phyloP scores from a whole-genome alignment of 2,797 vertebrate species.

The Oreochromis mossambicus region DNA sequence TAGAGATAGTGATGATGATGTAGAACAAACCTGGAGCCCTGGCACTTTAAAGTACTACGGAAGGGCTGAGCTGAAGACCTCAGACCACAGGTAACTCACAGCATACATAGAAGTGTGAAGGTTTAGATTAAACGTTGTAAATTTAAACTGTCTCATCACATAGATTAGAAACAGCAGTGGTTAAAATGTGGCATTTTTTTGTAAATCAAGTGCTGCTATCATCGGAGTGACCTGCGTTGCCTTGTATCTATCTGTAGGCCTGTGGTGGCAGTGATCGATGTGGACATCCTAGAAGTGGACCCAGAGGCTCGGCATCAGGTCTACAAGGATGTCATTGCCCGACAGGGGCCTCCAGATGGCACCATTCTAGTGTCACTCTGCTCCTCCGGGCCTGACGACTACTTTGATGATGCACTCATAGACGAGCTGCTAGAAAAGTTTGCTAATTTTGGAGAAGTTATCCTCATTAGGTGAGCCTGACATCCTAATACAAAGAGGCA shows the following conservation, averaged over 20 bases:
- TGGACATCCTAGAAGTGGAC: constrained; percentile 95
- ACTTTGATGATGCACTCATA: constrained; percentile 89
- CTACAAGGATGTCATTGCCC: constrained; percentile 92
- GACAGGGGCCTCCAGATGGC: constrained; percentile 94
- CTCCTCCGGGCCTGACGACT: constrained; percentile 83
- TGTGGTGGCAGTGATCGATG: constrained; percentile 90
- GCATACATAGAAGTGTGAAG: background rate
- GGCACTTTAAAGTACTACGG: constrained; percentile 91
- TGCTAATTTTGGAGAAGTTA: constrained; percentile 89
- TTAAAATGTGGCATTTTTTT: background rate
- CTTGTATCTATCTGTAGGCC: constrained; percentile 74
- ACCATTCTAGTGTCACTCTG: constrained; percentile 92
- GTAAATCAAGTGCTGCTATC: background rate
- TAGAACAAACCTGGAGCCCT: constrained; percentile 82
- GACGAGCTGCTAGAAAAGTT: constrained; percentile 96
- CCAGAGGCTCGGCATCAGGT: constrained; percentile 91
- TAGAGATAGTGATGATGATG: constrained; percentile 77
- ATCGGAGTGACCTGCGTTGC: background rate
- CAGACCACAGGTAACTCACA: constrained; percentile 89
- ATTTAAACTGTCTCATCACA: background rate
- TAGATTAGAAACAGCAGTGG: background rate
- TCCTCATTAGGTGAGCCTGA: constrained; percentile 87
- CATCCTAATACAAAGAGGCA: background rate
- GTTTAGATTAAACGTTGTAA: background rate
- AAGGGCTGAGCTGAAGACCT: constrained; percentile 96